phyloP scores from a whole-genome alignment of 2,797 vertebrate genomes.

The Vireo griseus region DNA sequence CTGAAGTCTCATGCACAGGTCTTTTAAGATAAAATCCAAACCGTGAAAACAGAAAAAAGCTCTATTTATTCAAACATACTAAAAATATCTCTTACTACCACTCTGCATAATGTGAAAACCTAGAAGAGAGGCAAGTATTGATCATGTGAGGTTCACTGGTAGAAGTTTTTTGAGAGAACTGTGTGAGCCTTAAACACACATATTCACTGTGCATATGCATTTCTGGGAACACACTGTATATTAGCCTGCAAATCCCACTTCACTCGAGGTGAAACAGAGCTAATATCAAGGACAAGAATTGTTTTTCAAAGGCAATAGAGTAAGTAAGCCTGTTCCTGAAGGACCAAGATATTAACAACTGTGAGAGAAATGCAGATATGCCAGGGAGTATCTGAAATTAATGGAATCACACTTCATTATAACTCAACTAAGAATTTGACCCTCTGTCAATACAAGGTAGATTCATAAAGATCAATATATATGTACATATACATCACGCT shows the following conservation, averaged over 20 bases:
- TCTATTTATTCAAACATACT: not conserved
- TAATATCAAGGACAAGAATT: not conserved
- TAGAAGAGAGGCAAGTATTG: not conserved
- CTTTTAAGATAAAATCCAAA: not conserved
- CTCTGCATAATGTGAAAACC: not conserved
- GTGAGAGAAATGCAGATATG: not conserved
- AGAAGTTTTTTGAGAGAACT: not conserved
- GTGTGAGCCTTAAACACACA: not conserved
- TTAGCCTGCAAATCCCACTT: not conserved
- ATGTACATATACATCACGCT: not conserved
- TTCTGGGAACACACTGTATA: not conserved
- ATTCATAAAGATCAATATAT: not conserved
- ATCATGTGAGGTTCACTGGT: not conserved
- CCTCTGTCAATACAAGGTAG: not conserved
- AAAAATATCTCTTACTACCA: not conserved
- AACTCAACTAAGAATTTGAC: not conserved
- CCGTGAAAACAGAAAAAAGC: not conserved
- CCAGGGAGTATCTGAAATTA: not conserved
- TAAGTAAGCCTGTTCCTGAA: not conserved
- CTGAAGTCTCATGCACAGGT: not conserved
- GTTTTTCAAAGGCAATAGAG: not conserved
- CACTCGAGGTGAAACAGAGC: not conserved
- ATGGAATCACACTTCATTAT: not conserved
- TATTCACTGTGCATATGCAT: accelerated
- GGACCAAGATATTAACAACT: not conserved